Evolutionary conservation across 1,140 invertebrate species (phyloP).

Genomic region (Pseudomyrmex flavicornis): DNA sequence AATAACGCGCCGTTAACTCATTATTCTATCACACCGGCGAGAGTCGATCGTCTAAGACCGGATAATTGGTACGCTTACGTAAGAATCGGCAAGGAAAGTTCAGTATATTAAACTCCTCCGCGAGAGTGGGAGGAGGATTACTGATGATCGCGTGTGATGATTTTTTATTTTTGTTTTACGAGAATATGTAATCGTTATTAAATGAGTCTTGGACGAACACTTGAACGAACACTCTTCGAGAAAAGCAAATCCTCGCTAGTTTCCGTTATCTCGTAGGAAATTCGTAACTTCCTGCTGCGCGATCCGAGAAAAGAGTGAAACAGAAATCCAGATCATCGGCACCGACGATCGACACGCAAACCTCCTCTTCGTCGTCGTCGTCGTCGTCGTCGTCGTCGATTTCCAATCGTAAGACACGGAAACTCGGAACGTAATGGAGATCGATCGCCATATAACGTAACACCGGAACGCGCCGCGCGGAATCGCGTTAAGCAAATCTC

Average conservation of each 20-base stretch:
- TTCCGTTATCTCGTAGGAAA: conserved; percentile 13
- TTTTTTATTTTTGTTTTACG: not conserved
- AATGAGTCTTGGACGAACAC: too few relatives aligned
- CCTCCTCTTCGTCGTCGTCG: not conserved
- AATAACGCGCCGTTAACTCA: conserved; percentile 16
- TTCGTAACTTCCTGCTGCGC: conserved; percentile 38
- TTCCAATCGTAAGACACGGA: conserved; percentile 51
- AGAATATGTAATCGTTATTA: too few relatives aligned
- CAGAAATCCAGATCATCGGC: conserved; percentile 40
- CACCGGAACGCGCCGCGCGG: not conserved
- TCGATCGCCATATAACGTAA: conserved; percentile 40
- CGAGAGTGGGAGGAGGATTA: conserved; percentile 1
- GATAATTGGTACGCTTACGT: conserved; percentile 63
- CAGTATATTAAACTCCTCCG: conserved; percentile 48
- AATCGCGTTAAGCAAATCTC: conserved; percentile 14
- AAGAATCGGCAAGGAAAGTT: conserved; percentile 58
- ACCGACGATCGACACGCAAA: conserved; percentile 39
- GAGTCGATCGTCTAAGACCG: conserved; percentile 41
- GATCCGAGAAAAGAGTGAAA: conserved; percentile 22
- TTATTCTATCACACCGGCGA: conserved; percentile 46
- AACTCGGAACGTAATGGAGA: conserved; percentile 41
- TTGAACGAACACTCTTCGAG: not conserved
- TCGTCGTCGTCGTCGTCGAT: not conserved
- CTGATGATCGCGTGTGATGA: conserved; percentile 5
- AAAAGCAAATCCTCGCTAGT: not conserved